A percentile compares a stretch with the other conserved stretches of the same genome.
Conservation (phyloP, 2,113 vertebrate genomes). For the Atherinomorus stipes region DNA sequence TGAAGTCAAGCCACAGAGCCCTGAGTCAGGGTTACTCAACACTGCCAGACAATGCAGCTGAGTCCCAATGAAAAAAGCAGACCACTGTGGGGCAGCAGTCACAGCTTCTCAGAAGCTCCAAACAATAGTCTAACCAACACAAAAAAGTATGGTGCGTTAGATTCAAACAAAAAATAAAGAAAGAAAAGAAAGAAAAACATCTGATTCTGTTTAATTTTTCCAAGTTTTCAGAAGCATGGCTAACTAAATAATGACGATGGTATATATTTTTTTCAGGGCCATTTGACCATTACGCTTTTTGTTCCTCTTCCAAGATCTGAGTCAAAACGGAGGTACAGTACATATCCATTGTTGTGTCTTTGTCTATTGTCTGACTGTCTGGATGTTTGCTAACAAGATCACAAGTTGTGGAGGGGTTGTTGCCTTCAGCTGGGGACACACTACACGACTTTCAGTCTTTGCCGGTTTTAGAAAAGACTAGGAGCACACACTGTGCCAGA, state of each 20-base stretch:
- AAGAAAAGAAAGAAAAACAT: no score
- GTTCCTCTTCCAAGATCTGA: not conserved
- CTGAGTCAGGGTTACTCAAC: conserved; percentile 71
- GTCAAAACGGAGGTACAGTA: not conserved
- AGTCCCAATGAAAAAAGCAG: conserved; percentile 54
- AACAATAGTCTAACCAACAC: conserved; percentile 45
- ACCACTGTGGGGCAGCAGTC: conserved; percentile 28
- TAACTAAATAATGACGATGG: no score
- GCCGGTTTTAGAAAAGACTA: no score
- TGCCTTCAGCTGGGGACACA: no score
- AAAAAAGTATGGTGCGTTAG: not conserved
- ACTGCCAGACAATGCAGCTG: conserved; percentile 53
- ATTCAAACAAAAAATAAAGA: no score
- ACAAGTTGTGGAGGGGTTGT: not conserved
- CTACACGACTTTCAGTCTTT: no score
- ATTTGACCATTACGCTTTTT: not conserved
- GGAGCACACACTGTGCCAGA: no score
- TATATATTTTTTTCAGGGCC: not conserved
- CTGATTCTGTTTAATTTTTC: no score
- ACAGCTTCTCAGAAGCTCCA: conserved; percentile 9
- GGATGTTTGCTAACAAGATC: not conserved
- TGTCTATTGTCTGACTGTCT: not conserved
- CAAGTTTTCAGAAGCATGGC: no score
- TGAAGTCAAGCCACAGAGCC: conserved; percentile 63
- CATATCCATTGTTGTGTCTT: not conserved